A percentile compares a stretch with the other conserved stretches of the same genome.
phyloP scores from a whole-genome alignment of 2,797 vertebrate species.

The Hemitrygon akajei region DNA sequence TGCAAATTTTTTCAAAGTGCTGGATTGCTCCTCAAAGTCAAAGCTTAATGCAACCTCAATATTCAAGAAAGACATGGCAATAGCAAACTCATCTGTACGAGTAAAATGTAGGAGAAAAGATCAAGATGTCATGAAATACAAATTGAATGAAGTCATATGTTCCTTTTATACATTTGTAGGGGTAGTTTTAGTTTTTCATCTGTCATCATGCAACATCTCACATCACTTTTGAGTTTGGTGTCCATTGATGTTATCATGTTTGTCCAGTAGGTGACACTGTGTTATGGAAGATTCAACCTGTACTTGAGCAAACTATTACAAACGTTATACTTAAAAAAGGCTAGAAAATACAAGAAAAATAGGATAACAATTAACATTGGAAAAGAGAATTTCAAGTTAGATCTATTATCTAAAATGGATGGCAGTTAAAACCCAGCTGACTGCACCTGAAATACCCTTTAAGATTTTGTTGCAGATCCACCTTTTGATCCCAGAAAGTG shows the following conservation, averaged over 20 bases:
- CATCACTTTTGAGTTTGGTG: neutral
- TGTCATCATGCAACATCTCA: neutral
- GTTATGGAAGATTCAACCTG: neutral
- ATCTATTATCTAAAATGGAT: neutral
- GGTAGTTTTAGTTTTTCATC: neutral
- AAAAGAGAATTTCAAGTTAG: neutral
- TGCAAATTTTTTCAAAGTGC: neutral
- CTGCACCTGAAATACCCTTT: neutral
- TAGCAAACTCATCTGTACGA: neutral
- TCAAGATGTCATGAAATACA: neutral
- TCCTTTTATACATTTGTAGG: neutral
- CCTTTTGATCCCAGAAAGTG: neutral
- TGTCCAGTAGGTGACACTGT: neutral
- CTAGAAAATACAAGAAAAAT: neutral
- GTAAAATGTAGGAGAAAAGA: neutral
- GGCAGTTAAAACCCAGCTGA: neutral
- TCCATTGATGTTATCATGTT: neutral
- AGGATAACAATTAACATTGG: neutral
- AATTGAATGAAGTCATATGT: neutral
- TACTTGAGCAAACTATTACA: neutral
- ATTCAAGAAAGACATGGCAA: neutral
- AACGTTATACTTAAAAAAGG: neutral
- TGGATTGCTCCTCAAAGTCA: neutral
- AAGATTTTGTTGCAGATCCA: neutral
- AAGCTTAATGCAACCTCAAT: neutral